Evolutionary conservation across 2,113 vertebrate species (phyloP).

Genomic region (Ploceus nigricollis): DNA sequence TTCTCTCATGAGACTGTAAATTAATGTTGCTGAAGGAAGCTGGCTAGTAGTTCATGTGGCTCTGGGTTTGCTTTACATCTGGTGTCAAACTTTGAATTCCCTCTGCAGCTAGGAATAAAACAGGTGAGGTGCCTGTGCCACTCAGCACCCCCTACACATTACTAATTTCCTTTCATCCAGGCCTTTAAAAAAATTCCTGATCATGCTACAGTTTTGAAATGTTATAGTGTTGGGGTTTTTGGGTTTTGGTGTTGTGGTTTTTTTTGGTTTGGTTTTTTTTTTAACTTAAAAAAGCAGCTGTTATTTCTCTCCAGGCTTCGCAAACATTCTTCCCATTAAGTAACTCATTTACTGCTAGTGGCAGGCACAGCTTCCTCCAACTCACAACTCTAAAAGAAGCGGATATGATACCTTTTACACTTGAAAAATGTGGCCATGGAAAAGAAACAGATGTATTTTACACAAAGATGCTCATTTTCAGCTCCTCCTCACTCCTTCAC

Average conservation of each 20-base stretch:
- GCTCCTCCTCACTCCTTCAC: neutral
- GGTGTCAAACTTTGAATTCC: constrained; percentile 27
- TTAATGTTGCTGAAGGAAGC: constrained; percentile 52
- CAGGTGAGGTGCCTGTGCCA: constrained; percentile 47
- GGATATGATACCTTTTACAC: neutral
- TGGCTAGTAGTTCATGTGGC: constrained; percentile 9
- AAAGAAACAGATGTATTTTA: constrained; percentile 27
- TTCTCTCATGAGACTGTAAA: constrained; percentile 55
- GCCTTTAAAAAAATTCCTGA: neutral
- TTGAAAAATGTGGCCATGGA: neutral
- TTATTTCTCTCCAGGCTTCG: constrained; percentile 36
- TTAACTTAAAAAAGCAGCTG: constrained; percentile 33
- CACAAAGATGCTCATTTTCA: neutral
- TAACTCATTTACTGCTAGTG: constrained; percentile 51
- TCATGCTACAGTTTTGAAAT: constrained; percentile 21
- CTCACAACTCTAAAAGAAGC: neutral
- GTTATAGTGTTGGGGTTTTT: neutral
- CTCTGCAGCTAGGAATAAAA: constrained; percentile 31
- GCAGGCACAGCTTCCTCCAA: constrained; percentile 17
- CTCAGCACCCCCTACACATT: constrained; percentile 48
- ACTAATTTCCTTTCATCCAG: constrained; percentile 42
- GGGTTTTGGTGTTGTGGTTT: neutral
- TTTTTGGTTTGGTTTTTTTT: neutral
- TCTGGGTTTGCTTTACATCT: constrained; percentile 48
- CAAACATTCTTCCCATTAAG: constrained; percentile 36